phyloP scores from a whole-genome alignment of 2,797 vertebrate genomes.

The Cyclura pinguis region DNA sequence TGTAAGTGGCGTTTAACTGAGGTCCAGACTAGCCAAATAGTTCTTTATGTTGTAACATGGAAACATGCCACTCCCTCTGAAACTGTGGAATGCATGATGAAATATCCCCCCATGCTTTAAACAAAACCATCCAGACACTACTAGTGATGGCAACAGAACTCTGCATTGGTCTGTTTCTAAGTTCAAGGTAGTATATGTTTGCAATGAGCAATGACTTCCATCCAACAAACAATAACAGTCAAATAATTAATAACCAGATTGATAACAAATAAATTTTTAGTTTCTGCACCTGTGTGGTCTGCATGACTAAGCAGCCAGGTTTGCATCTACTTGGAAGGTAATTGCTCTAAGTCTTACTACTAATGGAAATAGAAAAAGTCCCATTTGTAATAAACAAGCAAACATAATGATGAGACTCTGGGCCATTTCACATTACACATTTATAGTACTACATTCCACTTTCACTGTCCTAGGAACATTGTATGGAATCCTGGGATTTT shows the following conservation, averaged over 20 bases:
- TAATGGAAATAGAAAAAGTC: too few relatives aligned
- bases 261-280: not conserved
- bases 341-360: too few relatives aligned
- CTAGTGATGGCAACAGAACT: not conserved
- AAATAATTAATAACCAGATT: too few relatives aligned
- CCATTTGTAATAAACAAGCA: too few relatives aligned
- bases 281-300: not conserved
- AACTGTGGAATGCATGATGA: not conserved
- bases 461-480: too few relatives aligned
- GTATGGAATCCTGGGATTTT: too few relatives aligned
- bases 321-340: too few relatives aligned
- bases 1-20: not conserved
- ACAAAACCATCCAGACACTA: not conserved
- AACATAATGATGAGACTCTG: too few relatives aligned
- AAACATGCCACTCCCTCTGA: not conserved
- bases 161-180: not conserved
- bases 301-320: not conserved
- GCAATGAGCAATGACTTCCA: not conserved
- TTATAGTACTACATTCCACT: too few relatives aligned
- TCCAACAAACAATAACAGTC: not conserved
- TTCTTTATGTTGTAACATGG: not conserved
- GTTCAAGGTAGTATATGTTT: not conserved
- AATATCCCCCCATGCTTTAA: not conserved
- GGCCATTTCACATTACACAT: too few relatives aligned
- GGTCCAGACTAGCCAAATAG: not conserved